Conservation (phyloP, 53 echinoderm and acorn worm genomes). For the Paracentrotus lividus region DNA sequence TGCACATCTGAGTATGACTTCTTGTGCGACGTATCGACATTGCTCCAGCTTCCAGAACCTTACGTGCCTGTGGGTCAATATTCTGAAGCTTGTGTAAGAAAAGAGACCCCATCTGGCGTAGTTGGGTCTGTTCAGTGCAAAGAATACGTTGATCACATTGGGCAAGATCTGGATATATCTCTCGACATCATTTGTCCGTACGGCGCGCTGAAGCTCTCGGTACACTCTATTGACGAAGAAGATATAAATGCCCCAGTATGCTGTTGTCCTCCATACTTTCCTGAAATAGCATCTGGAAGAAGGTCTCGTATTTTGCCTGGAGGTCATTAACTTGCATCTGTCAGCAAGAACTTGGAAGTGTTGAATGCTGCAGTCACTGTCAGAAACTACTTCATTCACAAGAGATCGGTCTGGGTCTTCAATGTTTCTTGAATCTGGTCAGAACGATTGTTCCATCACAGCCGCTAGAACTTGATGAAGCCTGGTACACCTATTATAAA, state of each 20-base stretch:
- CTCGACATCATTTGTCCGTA: slow-evolving; percentile 72
- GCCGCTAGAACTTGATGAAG: background rate
- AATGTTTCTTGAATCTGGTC: slow-evolving; percentile 9
- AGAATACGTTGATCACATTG: slow-evolving; percentile 66
- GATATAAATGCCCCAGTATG: slow-evolving; percentile 70
- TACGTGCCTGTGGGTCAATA: slow-evolving; percentile 44
- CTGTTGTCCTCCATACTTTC: slow-evolving; percentile 62
- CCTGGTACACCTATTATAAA: background rate
- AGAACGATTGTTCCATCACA: slow-evolving; percentile 3
- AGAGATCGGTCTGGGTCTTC: background rate
- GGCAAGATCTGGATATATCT: slow-evolving; percentile 66
- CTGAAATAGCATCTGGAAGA: slow-evolving; percentile 55
- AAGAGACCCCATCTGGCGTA: slow-evolving; percentile 75
- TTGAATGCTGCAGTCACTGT: background rate
- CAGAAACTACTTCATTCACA: background rate
- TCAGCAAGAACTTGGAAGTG: background rate
- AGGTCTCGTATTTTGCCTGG: slow-evolving; percentile 41
- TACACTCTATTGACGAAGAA: slow-evolving; percentile 68
- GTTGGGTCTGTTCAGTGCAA: slow-evolving; percentile 75
- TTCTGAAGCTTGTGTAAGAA: slow-evolving; percentile 53
- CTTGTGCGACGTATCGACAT: no score
- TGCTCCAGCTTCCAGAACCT: slow-evolving; percentile 61
- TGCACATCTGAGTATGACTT: no score
- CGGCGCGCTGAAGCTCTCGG: slow-evolving; percentile 61
- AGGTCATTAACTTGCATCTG: background rate